Evolutionary conservation across 2,113 vertebrate species (phyloP).

Genomic region (Gopherus evgoodei): DNA sequence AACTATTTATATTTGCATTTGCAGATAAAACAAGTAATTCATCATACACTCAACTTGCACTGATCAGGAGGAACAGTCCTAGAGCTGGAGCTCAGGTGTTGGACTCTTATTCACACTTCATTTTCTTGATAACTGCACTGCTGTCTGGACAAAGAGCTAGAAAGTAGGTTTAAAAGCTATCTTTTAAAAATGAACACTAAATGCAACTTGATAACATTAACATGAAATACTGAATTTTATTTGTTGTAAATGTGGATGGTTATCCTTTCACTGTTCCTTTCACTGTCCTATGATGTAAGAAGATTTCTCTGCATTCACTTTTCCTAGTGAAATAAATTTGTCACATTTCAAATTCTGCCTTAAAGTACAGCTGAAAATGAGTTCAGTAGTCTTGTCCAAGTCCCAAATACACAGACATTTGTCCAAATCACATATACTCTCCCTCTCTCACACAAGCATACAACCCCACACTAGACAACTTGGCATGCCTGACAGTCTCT

Average conservation of each 20-base stretch:
- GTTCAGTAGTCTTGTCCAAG: neutral
- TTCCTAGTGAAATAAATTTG: neutral
- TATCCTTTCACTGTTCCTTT: neutral
- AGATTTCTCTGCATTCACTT: neutral
- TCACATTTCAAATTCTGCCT: neutral
- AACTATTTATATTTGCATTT: neutral
- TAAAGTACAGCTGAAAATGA: neutral
- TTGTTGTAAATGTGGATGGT: neutral
- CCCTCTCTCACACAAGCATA: neutral
- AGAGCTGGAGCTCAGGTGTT: neutral
- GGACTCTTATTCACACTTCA: neutral
- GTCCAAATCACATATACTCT: neutral
- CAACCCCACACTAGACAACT: neutral
- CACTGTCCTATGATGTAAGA: neutral
- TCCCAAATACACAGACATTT: neutral
- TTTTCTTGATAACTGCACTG: neutral
- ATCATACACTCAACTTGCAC: neutral
- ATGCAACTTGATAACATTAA: neutral
- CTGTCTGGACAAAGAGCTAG: neutral
- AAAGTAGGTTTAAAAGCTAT: neutral
- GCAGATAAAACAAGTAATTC: neutral
- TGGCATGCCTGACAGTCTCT: neutral
- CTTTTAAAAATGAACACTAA: neutral
- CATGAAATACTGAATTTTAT: neutral
- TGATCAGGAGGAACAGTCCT: too few relatives aligned